Conservation (phyloP, 2,113 vertebrate genomes). For the Fregetta grallaria region DNA sequence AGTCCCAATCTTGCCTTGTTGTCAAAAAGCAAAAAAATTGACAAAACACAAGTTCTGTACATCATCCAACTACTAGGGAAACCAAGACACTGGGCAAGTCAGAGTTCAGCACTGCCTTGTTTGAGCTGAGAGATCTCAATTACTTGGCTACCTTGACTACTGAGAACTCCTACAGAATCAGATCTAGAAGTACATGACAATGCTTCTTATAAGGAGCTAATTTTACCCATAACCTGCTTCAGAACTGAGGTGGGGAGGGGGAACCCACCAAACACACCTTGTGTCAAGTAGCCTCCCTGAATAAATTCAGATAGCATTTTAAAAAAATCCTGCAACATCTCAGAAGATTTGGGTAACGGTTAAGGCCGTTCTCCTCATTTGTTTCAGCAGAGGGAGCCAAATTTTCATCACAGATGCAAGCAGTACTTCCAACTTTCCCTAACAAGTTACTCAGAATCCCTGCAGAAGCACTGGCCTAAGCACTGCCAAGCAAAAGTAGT, state of each 20-base stretch:
- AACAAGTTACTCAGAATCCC: not conserved
- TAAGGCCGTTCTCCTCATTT: not conserved
- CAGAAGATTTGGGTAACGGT: not conserved
- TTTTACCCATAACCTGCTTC: not conserved
- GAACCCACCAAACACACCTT: not conserved
- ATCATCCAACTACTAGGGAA: not conserved
- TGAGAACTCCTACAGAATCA: not conserved
- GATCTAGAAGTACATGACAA: not conserved
- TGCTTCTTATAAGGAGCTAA: not conserved
- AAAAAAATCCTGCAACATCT: not conserved
- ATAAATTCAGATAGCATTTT: not conserved
- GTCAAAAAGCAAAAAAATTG: not conserved
- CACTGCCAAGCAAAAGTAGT: not conserved
- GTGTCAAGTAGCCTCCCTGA: not conserved
- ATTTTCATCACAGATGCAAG: not conserved
- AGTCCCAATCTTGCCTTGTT: not conserved
- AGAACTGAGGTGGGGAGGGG: rapidly evolving
- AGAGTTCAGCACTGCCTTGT: not conserved
- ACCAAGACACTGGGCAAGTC: not conserved
- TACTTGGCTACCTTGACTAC: not conserved
- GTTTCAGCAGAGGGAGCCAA: slow-evolving; percentile 13
- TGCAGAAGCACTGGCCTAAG: not conserved
- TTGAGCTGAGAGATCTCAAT: not conserved
- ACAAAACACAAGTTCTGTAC: rapidly evolving
- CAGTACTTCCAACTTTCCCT: not conserved